Percentiles rank a stretch among this genome's conserved stretches.
Evolutionary conservation across 2,113 vertebrate species (phyloP).

Genomic region (Ammodytes dubius): DNA sequence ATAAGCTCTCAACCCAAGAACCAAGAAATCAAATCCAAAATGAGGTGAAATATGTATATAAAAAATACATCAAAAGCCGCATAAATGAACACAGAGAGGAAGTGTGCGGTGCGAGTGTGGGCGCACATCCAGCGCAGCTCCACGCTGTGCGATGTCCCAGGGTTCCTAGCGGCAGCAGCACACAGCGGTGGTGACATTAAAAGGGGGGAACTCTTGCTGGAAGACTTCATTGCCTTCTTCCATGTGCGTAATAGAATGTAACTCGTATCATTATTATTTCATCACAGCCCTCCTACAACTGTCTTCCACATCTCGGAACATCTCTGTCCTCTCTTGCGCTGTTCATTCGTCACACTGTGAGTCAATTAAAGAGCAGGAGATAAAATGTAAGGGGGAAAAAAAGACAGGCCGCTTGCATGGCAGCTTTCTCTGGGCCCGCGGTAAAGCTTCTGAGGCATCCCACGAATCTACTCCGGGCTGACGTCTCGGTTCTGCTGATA

Average conservation of each 20-base stretch:
- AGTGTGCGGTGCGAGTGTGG: not conserved
- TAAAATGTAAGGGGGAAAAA: constrained; percentile 32
- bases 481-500: constrained; percentile 34
- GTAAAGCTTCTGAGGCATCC: constrained; percentile 46
- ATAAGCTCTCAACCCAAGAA: constrained; percentile 40
- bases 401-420: not conserved
- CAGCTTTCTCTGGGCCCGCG: constrained; percentile 22
- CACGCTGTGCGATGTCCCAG: constrained; percentile 51
- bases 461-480: constrained; percentile 20
- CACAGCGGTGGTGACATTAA: constrained; percentile 67
- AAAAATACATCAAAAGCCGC: constrained; percentile 77
- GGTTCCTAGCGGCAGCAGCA: constrained; percentile 53
- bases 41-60: constrained; percentile 61
- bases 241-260: constrained; percentile 77
- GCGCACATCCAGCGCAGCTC: constrained; percentile 3
- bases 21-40: constrained; percentile 56
- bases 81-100: constrained; percentile 52
- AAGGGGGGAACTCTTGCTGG: constrained; percentile 48
- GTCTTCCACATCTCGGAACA: constrained; percentile 73
- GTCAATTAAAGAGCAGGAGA: constrained; percentile 73
- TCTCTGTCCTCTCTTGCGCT: constrained; percentile 42
- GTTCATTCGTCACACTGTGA: constrained; percentile 48
- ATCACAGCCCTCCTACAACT: constrained; percentile 76
- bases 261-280: constrained; percentile 81
- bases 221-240: constrained; percentile 55